These are phyloP conservation scores for Drosophila longiperda DNA, from an alignment of 2,888 invertebrate genomes.

Conservation along the genomic window DNA sequence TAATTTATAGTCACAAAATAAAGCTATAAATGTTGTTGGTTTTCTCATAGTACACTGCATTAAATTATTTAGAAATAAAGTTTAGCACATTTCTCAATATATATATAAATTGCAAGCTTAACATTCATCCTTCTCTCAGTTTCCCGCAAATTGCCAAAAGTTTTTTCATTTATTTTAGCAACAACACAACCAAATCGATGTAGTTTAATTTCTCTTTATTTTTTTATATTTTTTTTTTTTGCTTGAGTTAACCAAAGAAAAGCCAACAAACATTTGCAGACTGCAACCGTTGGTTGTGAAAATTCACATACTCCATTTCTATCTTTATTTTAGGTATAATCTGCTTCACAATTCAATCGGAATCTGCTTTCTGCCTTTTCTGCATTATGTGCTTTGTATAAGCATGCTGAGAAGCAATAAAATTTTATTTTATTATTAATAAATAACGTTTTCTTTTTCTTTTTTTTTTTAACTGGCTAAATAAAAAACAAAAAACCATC, in stretches of 20 bases:
- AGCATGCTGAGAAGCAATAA: constrained; percentile 75
- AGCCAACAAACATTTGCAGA: constrained; percentile 59
- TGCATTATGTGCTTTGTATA: constrained; percentile 32
- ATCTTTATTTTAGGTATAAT: not conserved
- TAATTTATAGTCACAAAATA: constrained; percentile 77
- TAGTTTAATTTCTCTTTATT: constrained; percentile 53
- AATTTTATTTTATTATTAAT: constrained; percentile 61
- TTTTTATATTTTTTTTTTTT: constrained; percentile 9
- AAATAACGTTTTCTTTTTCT: constrained; percentile 37
- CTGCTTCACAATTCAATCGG: not conserved
- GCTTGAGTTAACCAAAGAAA: constrained; percentile 37
- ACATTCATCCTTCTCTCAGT: constrained; percentile 7
- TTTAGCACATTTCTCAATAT: constrained; percentile 40
- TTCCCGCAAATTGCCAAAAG: constrained; percentile 20
- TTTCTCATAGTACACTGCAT: constrained; percentile 52
- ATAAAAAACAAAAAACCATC: constrained; percentile 64
- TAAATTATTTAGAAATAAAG: constrained; percentile 58
- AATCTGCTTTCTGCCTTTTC: not conserved
- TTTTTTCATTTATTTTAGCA: constrained; percentile 60
- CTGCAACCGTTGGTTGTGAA: constrained; percentile 4
- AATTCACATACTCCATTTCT: not conserved
- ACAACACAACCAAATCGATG: constrained; percentile 85
- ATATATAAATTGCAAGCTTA: constrained; percentile 9
- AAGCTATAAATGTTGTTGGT: constrained; percentile 68
- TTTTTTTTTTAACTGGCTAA: constrained; percentile 55